These are phyloP conservation scores for Anniella stebbinsi DNA, from an alignment of 2,797 vertebrate genomes.

Conservation along the genomic window DNA sequence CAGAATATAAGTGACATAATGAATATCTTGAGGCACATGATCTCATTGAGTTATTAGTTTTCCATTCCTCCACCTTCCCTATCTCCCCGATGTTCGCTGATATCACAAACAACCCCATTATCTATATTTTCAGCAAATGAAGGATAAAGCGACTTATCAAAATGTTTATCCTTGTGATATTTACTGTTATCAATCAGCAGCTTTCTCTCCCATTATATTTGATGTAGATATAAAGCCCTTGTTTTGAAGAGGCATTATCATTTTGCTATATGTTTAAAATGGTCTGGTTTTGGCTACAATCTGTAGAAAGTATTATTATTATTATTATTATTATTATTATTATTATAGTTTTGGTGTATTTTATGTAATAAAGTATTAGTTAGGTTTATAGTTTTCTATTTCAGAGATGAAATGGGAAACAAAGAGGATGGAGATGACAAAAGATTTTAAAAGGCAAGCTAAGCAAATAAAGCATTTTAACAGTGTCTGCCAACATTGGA, in stretches of 20 bases:
- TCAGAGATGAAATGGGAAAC: conserved; percentile 38
- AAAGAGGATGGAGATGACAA: conserved; percentile 31
- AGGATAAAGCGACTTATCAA: conserved; percentile 55
- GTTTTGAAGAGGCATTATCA: conserved; percentile 47
- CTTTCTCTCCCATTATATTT: conserved; percentile 57
- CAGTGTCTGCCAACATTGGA: not conserved
- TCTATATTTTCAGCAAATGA: conserved; percentile 34
- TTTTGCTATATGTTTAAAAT: conserved; percentile 34
- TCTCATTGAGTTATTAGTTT: conserved; percentile 42
- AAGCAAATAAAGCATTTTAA: conserved; percentile 27
- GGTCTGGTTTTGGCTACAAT: not conserved
- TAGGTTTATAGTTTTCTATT: conserved; percentile 29
- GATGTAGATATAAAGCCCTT: conserved; percentile 45
- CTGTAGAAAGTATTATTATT: not conserved
- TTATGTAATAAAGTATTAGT: conserved; percentile 16
- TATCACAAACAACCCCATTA: conserved; percentile 49
- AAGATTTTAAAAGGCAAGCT: conserved; percentile 38
- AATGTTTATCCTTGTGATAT: conserved; percentile 39
- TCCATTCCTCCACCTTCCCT: conserved; percentile 24
- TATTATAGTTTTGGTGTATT: not conserved
- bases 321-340: not conserved
- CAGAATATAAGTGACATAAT: conserved; percentile 14
- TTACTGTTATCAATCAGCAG: conserved; percentile 45
- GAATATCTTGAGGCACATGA: conserved; percentile 31
- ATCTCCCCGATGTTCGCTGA: conserved; percentile 26